These are phyloP conservation scores for Fragum sueziense DNA, from an alignment of 2,888 invertebrate species.

Conservation along the genomic window DNA sequence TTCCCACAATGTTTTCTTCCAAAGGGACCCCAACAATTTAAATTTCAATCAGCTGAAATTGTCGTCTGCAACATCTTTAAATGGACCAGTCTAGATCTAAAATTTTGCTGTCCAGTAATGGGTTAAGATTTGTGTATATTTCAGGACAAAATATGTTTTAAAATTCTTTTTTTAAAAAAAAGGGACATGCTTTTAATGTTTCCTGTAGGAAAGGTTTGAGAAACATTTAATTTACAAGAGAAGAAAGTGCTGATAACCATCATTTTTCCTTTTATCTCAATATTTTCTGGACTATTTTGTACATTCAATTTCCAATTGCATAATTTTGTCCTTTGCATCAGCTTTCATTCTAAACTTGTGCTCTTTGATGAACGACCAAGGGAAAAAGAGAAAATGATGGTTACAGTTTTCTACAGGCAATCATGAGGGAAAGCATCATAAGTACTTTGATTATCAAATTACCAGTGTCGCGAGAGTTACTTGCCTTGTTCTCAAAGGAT, in stretches of 20 bases:
- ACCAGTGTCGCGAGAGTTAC: not conserved
- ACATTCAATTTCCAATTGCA: not conserved
- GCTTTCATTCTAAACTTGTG: not conserved
- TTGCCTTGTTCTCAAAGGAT: not conserved
- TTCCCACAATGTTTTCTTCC: not conserved
- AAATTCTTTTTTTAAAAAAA: not conserved
- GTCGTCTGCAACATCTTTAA: not conserved
- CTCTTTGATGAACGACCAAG: not conserved
- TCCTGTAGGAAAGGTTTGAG: no score
- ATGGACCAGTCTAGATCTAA: not conserved
- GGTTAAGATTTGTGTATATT: not conserved
- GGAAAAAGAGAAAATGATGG: not conserved
- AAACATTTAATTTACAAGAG: not conserved
- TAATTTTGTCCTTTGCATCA: not conserved
- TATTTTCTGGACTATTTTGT: not conserved
- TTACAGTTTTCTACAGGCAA: no score
- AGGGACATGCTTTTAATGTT: not conserved
- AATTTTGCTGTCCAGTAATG: not conserved
- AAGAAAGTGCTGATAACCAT: not conserved
- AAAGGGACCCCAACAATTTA: not conserved
- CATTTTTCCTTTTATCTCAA: not conserved
- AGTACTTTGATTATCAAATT: not conserved
- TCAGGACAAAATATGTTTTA: not conserved
- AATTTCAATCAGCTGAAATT: not conserved
- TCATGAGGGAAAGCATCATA: not conserved